Conservation (phyloP, 2,888 invertebrate genomes). For the Chrysotoxum bicinctum region DNA sequence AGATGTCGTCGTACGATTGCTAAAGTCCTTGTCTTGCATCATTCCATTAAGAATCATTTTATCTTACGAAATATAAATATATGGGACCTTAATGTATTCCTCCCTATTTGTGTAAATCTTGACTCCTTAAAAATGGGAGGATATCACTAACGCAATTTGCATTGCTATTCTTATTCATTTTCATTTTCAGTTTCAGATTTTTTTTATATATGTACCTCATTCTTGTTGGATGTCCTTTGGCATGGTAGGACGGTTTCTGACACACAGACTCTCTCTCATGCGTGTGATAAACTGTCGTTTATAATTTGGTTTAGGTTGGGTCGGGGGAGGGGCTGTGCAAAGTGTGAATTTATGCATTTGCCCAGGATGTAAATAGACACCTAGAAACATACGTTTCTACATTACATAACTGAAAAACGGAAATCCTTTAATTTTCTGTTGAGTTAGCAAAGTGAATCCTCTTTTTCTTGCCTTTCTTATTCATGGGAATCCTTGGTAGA, state of each 20-base stretch:
- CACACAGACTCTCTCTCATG: background rate
- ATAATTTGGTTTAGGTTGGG: background rate
- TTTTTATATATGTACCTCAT: background rate
- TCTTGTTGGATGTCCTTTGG: constrained; percentile 23
- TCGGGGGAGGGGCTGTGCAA: background rate
- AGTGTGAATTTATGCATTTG: constrained; percentile 62
- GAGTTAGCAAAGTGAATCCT: background rate
- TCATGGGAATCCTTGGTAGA: background rate
- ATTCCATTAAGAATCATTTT: constrained; percentile 41
- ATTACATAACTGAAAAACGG: background rate
- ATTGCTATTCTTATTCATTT: constrained; percentile 52
- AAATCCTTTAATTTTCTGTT: constrained; percentile 17
- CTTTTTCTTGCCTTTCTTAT: background rate
- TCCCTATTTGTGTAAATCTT: constrained; percentile 28
- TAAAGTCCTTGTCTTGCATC: constrained; percentile 31
- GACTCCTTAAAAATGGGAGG: background rate
- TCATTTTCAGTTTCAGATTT: constrained; percentile 14
- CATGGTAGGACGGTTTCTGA: background rate
- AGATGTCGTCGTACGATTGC: background rate
- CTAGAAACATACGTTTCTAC: constrained; percentile 24
- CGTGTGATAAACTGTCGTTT: background rate
- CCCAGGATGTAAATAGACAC: constrained; percentile 34
- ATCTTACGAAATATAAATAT: background rate
- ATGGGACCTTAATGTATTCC: constrained; percentile 4
- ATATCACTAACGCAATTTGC: constrained; percentile 60